A percentile compares a stretch with the other conserved stretches of the same genome.
phyloP scores from a whole-genome alignment of 92 coral and sea anemone species.

The Bergia sp. region DNA sequence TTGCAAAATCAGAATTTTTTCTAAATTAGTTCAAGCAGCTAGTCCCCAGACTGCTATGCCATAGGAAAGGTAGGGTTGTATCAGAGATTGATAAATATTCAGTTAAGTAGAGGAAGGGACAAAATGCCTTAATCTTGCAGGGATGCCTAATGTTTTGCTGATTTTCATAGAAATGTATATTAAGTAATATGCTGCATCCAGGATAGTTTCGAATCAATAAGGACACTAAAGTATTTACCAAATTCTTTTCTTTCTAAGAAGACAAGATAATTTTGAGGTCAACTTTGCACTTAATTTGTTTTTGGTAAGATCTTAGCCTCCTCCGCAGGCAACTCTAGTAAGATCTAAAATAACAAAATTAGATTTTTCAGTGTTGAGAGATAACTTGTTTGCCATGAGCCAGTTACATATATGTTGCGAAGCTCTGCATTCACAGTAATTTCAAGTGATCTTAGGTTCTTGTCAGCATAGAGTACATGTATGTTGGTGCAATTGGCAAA shows the following conservation, averaged over 20 bases:
- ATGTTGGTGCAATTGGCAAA: background rate
- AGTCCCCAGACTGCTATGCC: conserved; percentile 5
- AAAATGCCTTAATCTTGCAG: too few species aligned
- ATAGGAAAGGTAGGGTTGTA: too few species aligned
- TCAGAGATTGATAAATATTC: too few species aligned
- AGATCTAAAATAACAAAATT: background rate
- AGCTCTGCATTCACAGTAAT: background rate
- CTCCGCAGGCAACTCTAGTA: too few species aligned
- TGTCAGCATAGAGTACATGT: background rate
- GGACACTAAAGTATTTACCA: too few species aligned
- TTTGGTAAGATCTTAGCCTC: background rate
- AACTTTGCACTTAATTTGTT: background rate
- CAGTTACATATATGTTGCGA: background rate
- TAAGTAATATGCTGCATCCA: background rate
- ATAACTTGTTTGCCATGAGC: too few species aligned
- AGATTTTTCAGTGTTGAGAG: background rate
- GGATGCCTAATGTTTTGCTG: too few species aligned
- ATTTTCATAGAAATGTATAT: background rate
- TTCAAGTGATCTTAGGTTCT: too few species aligned
- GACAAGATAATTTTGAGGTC: background rate
- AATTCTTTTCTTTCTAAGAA: too few species aligned
- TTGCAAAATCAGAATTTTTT: too few species aligned
- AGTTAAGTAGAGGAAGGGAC: conserved; percentile 8
- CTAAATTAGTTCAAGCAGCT: too few species aligned
- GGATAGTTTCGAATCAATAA: too few species aligned